A percentile compares a stretch with the other conserved stretches of the same genome.
These are phyloP conservation scores for Pedionomus torquatus DNA, from an alignment of 2,113 vertebrate species.

Conservation along the genomic window DNA sequence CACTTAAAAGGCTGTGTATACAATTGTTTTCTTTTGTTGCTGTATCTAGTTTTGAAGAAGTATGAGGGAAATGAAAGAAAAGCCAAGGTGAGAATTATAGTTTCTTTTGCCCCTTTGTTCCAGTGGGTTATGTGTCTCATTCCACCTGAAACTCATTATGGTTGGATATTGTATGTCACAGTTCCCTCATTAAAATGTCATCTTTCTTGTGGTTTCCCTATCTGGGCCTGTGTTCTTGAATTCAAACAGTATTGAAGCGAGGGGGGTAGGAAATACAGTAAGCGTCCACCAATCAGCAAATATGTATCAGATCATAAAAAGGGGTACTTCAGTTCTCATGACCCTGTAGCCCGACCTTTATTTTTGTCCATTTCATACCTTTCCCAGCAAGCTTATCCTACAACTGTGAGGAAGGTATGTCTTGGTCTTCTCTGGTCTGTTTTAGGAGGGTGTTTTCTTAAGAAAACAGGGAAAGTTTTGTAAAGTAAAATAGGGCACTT, in stretches of 20 bases:
- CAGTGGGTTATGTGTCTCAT: not conserved
- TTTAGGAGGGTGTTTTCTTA: not conserved
- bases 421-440: not conserved
- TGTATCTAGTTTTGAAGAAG: not conserved
- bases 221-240: not conserved
- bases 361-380: not conserved
- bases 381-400: not conserved
- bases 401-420: not conserved
- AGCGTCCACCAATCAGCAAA: not conserved
- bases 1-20: not conserved
- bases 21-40: not conserved
- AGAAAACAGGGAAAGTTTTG: not conserved
- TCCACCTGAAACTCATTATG: not conserved
- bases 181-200: not conserved
- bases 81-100: not conserved
- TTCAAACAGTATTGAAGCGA: not conserved
- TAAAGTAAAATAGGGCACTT: not conserved
- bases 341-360: not conserved
- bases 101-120: not conserved
- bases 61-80: not conserved
- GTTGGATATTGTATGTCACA: not conserved
- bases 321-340: not conserved
- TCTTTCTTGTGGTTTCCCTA: not conserved
- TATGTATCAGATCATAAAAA: not conserved
- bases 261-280: not conserved